Percentiles rank a stretch among this genome's conserved stretches.
Evolutionary conservation across 2,888 invertebrate species (phyloP).

Genomic region (Drosophila conformis): DNA sequence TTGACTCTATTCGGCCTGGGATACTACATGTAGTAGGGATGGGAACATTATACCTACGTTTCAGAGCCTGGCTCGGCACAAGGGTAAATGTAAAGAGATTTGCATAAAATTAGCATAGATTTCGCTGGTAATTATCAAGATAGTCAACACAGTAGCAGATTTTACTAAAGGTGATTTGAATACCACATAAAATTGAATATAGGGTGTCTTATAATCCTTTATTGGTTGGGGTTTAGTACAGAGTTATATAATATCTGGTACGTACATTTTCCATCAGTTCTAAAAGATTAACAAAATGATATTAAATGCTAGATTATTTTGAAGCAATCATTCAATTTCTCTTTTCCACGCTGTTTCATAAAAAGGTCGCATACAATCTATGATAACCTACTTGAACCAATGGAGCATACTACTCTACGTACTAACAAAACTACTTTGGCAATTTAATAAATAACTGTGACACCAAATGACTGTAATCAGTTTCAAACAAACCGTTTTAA

Average conservation of each 20-base stretch:
- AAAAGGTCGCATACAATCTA: not conserved
- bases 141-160: constrained; percentile 55
- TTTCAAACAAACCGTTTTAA: constrained; percentile 62
- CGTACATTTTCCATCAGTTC: not conserved
- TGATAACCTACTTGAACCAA: constrained; percentile 38
- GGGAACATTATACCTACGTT: constrained; percentile 36
- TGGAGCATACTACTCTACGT: constrained; percentile 33
- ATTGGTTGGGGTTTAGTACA: not conserved
- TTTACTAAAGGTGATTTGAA: not conserved
- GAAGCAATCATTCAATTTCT: not conserved
- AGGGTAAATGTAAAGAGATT: constrained; percentile 42
- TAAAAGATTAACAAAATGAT: not conserved
- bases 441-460: constrained; percentile 38
- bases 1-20: constrained; percentile 3
- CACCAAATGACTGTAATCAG: constrained; percentile 52
- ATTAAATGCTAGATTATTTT: not conserved
- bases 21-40: constrained; percentile 2
- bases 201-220: not conserved
- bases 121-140: constrained; percentile 43
- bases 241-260: not conserved
- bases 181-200: not conserved
- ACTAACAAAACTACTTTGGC: constrained; percentile 20
- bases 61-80: constrained; percentile 34
- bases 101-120: constrained; percentile 66
- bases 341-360: not conserved